Evolutionary conservation across 2,113 vertebrate genomes (phyloP), one percentile per base, ranked within the genome.

Genomic region (Antennarius striatus): DNA sequence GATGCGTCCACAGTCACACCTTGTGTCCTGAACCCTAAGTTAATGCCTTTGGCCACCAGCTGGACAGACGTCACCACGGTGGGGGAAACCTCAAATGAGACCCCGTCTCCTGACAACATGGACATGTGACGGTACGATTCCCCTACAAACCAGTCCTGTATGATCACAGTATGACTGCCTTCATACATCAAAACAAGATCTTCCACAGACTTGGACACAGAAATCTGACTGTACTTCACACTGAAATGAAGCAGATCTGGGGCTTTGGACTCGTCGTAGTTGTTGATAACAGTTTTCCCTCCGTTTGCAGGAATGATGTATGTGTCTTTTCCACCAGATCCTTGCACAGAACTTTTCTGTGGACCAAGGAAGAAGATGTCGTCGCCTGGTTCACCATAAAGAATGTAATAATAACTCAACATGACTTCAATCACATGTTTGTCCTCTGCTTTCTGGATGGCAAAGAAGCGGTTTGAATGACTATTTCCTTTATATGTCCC

Each of bases 361-460:
- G 81, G 86, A 3, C 86, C 86, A 4, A 90, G 72, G 47, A 63
- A 88, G 52, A 90, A 88, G 0, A 49, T 53, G 53, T 87, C 86
- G 62, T 78, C 68, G 3, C 84, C 85, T n/a, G 56, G 56, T 62
- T 86, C 64, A 16, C 86, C 86, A 8, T 75, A 13, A 49, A 88
- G 83, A 3, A 5, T 5, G 66, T 88, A 87, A 39, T 86, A 81
- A 62, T 88, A 87, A 46, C 56, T 82, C 15, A 84, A 52, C 81
- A 81, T 81, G 30, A 79, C 15, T 40, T 84, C 79, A 29, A 71
- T 69, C 36, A 11, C 0, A 0, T 68, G 22, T 32, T 56, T 0
- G 5, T 72, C 68, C 5, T 45, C 28, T 32, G 62, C 62, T 63
- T 47, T 68, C 60, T 90, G 86, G 56, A 77, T 72, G 2, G 83